These are phyloP conservation scores for Emberiza fucata DNA, from an alignment of 2,113 vertebrate genomes.

Conservation along the genomic window DNA sequence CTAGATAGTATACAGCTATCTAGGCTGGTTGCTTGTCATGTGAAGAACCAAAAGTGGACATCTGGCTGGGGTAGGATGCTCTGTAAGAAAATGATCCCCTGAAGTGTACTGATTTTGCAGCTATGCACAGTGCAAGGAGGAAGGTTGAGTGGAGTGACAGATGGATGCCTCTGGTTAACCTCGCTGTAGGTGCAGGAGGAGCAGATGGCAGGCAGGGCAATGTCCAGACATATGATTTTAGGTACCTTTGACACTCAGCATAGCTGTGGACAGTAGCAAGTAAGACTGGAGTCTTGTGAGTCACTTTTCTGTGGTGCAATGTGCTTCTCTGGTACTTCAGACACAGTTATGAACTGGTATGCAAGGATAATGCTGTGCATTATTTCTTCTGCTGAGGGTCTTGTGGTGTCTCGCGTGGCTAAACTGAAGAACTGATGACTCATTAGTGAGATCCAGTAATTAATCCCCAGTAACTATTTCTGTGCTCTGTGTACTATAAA, in stretches of 20 bases:
- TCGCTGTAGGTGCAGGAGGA: background rate
- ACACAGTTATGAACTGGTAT: background rate
- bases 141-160: background rate
- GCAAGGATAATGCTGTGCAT: background rate
- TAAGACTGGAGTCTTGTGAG: background rate
- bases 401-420: background rate
- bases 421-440: background rate
- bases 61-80: background rate
- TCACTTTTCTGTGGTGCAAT: rapidly evolving
- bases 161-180: background rate
- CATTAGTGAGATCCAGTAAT: background rate
- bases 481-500: background rate
- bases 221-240: background rate
- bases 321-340: background rate
- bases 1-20: background rate
- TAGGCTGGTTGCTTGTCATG: background rate
- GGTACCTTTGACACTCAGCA: background rate
- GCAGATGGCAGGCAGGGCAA: background rate
- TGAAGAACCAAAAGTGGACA: background rate
- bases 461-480: background rate
- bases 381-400: background rate
- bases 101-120: background rate
- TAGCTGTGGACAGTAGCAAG: background rate
- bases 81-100: background rate
- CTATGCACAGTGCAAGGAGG: background rate